A percentile compares a stretch with the other conserved stretches of the same genome.
Conservation (phyloP, 2,888 invertebrate species). For the Melipona beecheii region DNA sequence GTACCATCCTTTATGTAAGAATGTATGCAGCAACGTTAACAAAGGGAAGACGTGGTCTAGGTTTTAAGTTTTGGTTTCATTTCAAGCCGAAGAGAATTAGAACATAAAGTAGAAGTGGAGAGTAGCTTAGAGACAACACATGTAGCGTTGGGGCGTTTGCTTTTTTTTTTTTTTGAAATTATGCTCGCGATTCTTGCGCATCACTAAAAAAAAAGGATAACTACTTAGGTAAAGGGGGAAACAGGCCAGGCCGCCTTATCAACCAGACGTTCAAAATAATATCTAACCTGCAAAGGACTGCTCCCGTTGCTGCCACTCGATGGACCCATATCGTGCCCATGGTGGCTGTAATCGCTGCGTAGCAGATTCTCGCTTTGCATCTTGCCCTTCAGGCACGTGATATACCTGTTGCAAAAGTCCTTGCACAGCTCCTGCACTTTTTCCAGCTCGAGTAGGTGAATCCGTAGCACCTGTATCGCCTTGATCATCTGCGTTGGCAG, state of each 20-base stretch:
- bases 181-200: conserved; percentile 72
- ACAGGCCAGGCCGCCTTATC: conserved; percentile 71
- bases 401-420: conserved; percentile 97
- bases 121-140: background rate
- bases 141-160: background rate
- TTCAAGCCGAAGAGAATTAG: background rate
- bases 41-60: background rate
- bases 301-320: conserved; percentile 83
- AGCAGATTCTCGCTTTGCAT: conserved; percentile 95
- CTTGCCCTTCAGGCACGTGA: conserved; percentile 94
- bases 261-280: conserved; percentile 52
- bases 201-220: conserved; percentile 79
- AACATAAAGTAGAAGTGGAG: background rate
- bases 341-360: conserved; percentile 90
- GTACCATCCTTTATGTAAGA: background rate
- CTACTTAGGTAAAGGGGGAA: conserved; percentile 81
- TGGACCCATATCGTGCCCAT: conserved; percentile 81
- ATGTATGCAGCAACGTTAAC: conserved; percentile 3
- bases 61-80: background rate
- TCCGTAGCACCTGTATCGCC: conserved; percentile 95
- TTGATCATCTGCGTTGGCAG: conserved; percentile 89
- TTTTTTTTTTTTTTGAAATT: background rate
- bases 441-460: conserved; percentile 95
- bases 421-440: conserved; percentile 97
- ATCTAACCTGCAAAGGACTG: conserved; percentile 84